Conservation (phyloP, 2,113 vertebrate species). For the Mobula birostris region DNA sequence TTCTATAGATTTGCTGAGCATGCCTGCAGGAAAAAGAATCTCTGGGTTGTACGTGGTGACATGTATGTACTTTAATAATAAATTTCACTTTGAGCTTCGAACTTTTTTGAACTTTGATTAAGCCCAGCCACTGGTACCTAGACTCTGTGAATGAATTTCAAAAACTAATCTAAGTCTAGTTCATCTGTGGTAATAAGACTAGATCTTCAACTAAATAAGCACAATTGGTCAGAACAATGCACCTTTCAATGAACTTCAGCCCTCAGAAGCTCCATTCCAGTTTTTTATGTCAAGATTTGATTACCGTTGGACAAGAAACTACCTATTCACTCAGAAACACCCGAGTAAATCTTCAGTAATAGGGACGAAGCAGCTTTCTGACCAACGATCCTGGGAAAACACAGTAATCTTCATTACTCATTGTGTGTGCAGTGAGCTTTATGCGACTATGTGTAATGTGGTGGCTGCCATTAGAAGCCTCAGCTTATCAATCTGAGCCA, state of each 20-base stretch:
- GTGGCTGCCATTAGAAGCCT: background rate
- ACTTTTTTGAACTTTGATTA: too few relatives aligned
- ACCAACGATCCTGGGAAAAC: background rate
- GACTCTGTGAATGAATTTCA: too few relatives aligned
- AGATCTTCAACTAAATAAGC: background rate
- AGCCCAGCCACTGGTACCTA: too few relatives aligned
- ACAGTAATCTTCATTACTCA: slow-evolving; percentile 5
- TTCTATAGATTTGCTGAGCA: too few relatives aligned
- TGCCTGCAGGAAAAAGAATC: too few relatives aligned
- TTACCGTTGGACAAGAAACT: background rate
- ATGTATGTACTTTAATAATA: too few relatives aligned
- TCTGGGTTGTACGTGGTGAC: too few relatives aligned
- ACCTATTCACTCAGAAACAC: background rate
- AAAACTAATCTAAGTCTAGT: background rate
- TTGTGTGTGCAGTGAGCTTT: background rate
- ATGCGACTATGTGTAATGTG: background rate
- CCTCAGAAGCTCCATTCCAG: background rate
- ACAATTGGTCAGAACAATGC: background rate
- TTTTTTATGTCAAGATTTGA: background rate
- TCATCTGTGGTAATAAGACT: background rate
- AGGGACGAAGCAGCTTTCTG: background rate
- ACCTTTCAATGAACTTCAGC: background rate
- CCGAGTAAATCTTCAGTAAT: slow-evolving; percentile 16
- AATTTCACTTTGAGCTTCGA: too few relatives aligned
- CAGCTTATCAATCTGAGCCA: background rate